Evolutionary conservation across 2,888 invertebrate genomes (phyloP).

Genomic region (Dynastes hyllus): DNA sequence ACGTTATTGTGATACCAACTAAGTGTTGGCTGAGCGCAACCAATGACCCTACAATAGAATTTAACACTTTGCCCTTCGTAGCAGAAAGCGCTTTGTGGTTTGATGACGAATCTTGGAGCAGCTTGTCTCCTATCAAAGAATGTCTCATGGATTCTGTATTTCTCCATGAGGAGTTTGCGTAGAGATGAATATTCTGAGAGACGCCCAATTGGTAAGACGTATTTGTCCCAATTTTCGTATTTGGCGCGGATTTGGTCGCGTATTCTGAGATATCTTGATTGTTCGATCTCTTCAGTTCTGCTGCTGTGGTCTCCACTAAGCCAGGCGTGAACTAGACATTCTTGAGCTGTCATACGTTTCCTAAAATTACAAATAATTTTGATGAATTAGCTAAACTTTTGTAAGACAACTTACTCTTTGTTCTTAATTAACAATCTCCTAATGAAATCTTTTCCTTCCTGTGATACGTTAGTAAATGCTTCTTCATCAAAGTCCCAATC

Average conservation of each 20-base stretch:
- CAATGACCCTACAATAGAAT: conserved; percentile 97
- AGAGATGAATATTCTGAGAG: conserved; percentile 98
- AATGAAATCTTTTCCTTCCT: conserved; percentile 99
- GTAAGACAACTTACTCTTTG: conserved; percentile 83
- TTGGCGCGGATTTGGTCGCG: conserved; percentile 90
- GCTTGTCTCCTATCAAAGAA: conserved; percentile 98
- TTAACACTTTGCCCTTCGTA: conserved; percentile 98
- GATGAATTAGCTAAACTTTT: neutral
- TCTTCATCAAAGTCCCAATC: conserved; percentile 99
- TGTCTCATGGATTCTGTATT: conserved; percentile 96
- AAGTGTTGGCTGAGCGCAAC: conserved; percentile 93
- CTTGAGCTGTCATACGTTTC: conserved; percentile 98
- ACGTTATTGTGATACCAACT: conserved; percentile 96
- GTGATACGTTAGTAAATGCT: conserved; percentile 94
- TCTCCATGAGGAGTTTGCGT: conserved; percentile 94
- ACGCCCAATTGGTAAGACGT: conserved; percentile 94
- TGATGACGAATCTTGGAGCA: conserved; percentile 97
- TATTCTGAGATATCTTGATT: conserved; percentile 88
- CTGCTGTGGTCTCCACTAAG: conserved; percentile 89
- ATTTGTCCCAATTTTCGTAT: conserved; percentile 87
- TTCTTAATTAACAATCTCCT: conserved; percentile 91
- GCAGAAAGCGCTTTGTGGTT: conserved; percentile 95
- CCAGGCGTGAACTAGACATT: conserved; percentile 97
- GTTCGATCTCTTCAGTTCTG: conserved; percentile 85
- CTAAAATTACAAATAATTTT: conserved; percentile 69